phyloP scores from a whole-genome alignment of 1,140 invertebrate genomes.

The Neodiprion pinetum region DNA sequence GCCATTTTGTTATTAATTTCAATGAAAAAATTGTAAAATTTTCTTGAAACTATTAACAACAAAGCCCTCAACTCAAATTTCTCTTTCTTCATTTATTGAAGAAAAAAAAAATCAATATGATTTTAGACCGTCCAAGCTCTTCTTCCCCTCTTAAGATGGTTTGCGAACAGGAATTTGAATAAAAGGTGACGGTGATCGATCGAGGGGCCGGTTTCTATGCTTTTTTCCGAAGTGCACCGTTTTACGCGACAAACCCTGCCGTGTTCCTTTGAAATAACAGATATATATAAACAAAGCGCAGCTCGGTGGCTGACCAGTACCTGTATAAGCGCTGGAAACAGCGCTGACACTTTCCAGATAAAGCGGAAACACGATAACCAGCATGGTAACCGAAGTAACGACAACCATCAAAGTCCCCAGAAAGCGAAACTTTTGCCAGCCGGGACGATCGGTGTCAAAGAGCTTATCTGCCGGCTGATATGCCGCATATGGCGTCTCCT shows the following conservation, averaged over 20 bases:
- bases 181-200: too few species aligned
- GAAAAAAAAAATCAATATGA: too few species aligned
- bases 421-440: constrained; percentile 54
- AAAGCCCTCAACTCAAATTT: too few species aligned
- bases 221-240: not conserved
- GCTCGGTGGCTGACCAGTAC: constrained; percentile 31
- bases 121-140: not conserved
- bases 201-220: too few species aligned
- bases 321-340: constrained; percentile 53
- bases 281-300: constrained; percentile 2
- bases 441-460: constrained; percentile 51
- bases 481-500: constrained; percentile 50
- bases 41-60: too few species aligned
- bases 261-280: constrained; percentile 1
- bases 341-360: constrained; percentile 51
- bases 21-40: too few species aligned
- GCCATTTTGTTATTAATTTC: too few species aligned
- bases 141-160: not conserved
- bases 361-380: constrained; percentile 52
- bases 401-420: constrained; percentile 43
- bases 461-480: constrained; percentile 53
- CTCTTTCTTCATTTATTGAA: too few species aligned
- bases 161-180: too few species aligned
- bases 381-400: constrained; percentile 45
- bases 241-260: not conserved